Evolutionary conservation across 1,140 invertebrate species (phyloP), one percentile per base, ranked within the genome.

Genomic region (Helicoverpa armigera): DNA sequence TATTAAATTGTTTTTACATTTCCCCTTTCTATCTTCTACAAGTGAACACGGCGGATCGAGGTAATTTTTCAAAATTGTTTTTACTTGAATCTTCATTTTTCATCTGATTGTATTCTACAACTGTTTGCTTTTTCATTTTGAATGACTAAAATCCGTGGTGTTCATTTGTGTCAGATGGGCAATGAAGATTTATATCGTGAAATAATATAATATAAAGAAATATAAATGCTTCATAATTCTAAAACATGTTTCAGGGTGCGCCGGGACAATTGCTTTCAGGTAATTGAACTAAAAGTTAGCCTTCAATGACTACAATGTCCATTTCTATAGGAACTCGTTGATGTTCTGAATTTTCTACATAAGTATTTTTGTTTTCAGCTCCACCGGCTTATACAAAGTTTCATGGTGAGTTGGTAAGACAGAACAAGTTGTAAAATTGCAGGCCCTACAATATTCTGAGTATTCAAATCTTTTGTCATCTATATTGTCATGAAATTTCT

Each of bases 111-210:
- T 23, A 23, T 23, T 23, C 23, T 23, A 23, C 23, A 23, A 23
- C 23, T 23, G 23, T 23, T 23, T 23, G 0, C 23, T 23, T 43
- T 43, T 43, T 9, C 35, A 43, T 9, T 82, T 81, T 84, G 18
- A 23, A 54, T 16, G n/a, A 23, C 23, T 54, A 12, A 12, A 23
- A 51, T 60, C 51, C 53, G 53, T 76, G 43, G 89, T 92, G 91
- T 93, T 92, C 91, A 92, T 89, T 91, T 91, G 88, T 89, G 80
- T 82, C 60, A 72, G 85, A 85, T 83, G 87, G 86, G 90, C 85
- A 94, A 89, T 94, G 90, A 90, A 90, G 89, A 83, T 72, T 83
- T 74, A 18, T 81, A n/a, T 61, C 77, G 54, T 61, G 31, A 53
- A 16, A 54, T 48, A 58, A 61, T 63, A 2, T 78, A 18, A 0